Conservation (phyloP, 35 echinoderm and acorn worm species). For the Chiridota heheva region DNA sequence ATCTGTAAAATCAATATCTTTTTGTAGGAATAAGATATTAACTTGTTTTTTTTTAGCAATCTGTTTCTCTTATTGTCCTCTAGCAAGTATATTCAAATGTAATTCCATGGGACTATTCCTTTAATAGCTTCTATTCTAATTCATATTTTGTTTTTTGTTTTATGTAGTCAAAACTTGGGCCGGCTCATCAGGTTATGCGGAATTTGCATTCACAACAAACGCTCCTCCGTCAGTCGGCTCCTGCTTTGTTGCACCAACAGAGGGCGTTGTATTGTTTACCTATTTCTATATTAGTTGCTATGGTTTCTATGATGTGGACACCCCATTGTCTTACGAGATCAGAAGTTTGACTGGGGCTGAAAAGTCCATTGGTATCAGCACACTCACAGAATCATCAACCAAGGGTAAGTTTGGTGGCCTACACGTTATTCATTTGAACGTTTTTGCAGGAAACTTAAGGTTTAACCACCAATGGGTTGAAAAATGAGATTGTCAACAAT, state of each 20-base stretch:
- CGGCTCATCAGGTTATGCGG: constrained; percentile 61
- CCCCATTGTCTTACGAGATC: constrained; percentile 62
- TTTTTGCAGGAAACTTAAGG: too few species aligned
- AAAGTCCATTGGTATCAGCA: constrained; percentile 4
- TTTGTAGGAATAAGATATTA: too few species aligned
- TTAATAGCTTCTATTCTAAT: too few species aligned
- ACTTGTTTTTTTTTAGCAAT: too few species aligned
- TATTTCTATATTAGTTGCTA: constrained; percentile 69
- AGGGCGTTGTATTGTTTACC: constrained; percentile 70
- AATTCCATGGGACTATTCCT: too few species aligned
- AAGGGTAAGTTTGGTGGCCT: constrained; percentile 8
- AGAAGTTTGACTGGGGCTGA: constrained; percentile 23
- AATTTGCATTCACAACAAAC: constrained; percentile 71
- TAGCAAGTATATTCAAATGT: too few species aligned
- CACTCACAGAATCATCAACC: neutral
- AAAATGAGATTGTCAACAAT: too few species aligned
- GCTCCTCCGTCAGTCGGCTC: constrained; percentile 58
- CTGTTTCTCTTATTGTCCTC: too few species aligned
- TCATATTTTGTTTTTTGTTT: constrained; percentile 13
- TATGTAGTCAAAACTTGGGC: constrained; percentile 65
- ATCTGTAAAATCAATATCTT: too few species aligned
- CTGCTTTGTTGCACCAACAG: constrained; percentile 62
- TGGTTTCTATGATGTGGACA: constrained; percentile 66
- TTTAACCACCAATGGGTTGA: too few species aligned
- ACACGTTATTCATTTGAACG: too few species aligned